Conservation (phyloP, 1,140 invertebrate species). For the Drosophila auraria region DNA sequence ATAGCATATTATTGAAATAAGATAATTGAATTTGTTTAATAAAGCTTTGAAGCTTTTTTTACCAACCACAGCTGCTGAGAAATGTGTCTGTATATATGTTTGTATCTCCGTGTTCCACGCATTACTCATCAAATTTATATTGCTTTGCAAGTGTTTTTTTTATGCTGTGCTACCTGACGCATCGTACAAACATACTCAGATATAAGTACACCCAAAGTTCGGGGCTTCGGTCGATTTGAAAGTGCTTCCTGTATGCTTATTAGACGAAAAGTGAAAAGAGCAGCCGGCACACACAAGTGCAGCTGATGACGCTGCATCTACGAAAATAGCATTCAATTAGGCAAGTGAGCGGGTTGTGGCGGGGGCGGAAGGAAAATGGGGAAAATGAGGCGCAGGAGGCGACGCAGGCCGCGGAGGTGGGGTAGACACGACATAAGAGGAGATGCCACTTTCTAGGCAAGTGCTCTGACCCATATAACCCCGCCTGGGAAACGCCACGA, state of each 20-base stretch:
- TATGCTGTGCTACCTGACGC: slow-evolving; percentile 65
- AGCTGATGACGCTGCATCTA: slow-evolving; percentile 70
- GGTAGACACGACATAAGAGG: slow-evolving; percentile 42
- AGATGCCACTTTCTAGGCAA: slow-evolving; percentile 77
- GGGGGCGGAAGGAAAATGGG: slow-evolving; percentile 6
- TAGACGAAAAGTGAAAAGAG: slow-evolving; percentile 77
- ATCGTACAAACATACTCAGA: slow-evolving; percentile 2
- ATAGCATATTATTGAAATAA: background rate
- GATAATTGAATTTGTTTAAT: background rate
- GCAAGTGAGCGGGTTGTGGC: slow-evolving; percentile 48
- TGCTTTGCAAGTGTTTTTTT: slow-evolving; percentile 70
- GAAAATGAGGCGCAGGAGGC: slow-evolving; percentile 8
- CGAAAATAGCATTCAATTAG: slow-evolving; percentile 81
- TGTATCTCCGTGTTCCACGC: slow-evolving; percentile 8
- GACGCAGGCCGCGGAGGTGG: background rate
- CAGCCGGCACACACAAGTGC: slow-evolving; percentile 42
- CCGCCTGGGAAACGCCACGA: slow-evolving; percentile 46
- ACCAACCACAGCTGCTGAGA: slow-evolving; percentile 1
- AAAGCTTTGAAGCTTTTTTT: background rate
- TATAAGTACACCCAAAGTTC: slow-evolving; percentile 48
- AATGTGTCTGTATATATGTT: background rate
- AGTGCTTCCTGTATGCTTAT: slow-evolving; percentile 81
- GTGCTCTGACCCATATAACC: slow-evolving; percentile 81
- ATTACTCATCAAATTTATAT: slow-evolving; percentile 73
- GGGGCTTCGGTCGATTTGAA: slow-evolving; percentile 55